Evolutionary conservation across 2,113 vertebrate species (phyloP), one percentile per base, ranked within the genome.

Genomic region (Amblyopsis rosae): DNA sequence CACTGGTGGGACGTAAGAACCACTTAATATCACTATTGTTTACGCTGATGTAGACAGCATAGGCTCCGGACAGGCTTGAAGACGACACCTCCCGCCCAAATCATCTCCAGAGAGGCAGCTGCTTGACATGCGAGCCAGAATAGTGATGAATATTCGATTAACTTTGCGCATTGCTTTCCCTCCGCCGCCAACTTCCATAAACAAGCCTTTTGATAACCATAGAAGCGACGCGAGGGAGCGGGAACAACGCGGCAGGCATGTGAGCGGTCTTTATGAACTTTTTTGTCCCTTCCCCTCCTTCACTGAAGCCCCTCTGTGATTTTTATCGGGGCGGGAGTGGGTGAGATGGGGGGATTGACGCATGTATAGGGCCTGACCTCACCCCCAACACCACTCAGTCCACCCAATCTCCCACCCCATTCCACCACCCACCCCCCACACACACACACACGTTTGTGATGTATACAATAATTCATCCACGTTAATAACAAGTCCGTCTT

Each of bases 401-500:
- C 19, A 33, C 9, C 17, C 15, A 12, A 12, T 9, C 51, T 16
- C 46, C 17, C 6, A 16, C 19, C 11, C 35, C 47, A 47, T 26
- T 12, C 1, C 26, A 26, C 1, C 1, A 19, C 19, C 19, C 19
- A 1, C 26, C 26, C 26, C 26, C 26, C 47, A 35, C 53, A 51
- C 41, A 17, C 48, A 59, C 62, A 45, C 51, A 54, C 51, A 54
- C 51, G n/a, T n/a, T 15, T n/a, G n/a, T 35, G n/a, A 50, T 51
- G 64, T 9, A 57, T 80, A 74, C 67, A 62, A 82, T 81, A 83
- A 84, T 76, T 26, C 62, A 66, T 73, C 67, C 60, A 17, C 70
- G 64, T 35, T 84, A 69, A 90, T 85, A 90, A 88, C 73, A 86
- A 73, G 65, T 72, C 62, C 76, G 55, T 87, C 85, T 91, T 89